These are phyloP conservation scores for Apostichopus parvimensis DNA, from an alignment of 35 echinoderm and acorn worm genomes.

Conservation along the genomic window DNA sequence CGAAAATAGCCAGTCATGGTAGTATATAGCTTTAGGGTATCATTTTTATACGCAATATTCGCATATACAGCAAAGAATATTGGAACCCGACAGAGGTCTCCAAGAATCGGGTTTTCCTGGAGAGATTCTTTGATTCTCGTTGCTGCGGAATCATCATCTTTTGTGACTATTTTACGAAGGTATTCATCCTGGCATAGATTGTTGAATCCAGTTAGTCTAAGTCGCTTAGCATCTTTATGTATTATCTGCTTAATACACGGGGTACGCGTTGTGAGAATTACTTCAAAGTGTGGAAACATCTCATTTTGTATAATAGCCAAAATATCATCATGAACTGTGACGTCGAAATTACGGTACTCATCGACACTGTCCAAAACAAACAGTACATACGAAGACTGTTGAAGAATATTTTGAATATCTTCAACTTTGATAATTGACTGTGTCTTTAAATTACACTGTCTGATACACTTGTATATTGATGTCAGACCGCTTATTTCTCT, in stretches of 20 bases:
- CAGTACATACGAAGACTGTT: background rate
- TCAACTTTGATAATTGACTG: background rate
- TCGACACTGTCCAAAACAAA: background rate
- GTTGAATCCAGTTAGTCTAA: constrained; percentile 2
- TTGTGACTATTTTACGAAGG: background rate
- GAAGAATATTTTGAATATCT: background rate
- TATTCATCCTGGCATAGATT: background rate
- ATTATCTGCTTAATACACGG: background rate
- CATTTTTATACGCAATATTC: background rate
- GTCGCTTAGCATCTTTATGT: background rate
- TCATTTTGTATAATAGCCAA: background rate
- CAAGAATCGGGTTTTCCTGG: background rate
- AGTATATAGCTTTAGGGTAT: background rate
- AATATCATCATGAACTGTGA: background rate
- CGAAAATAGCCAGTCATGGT: background rate
- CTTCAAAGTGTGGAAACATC: constrained; percentile 15
- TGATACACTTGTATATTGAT: background rate
- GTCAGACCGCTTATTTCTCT: background rate
- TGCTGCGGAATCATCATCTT: background rate
- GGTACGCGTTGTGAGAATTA: background rate
- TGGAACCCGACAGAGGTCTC: background rate
- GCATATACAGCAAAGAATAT: constrained; percentile 9
- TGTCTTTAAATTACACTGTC: background rate
- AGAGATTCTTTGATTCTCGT: background rate
- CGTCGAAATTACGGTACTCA: background rate